phyloP scores from a whole-genome alignment of 2,113 vertebrate genomes.

The Corythaixoides concolor region DNA sequence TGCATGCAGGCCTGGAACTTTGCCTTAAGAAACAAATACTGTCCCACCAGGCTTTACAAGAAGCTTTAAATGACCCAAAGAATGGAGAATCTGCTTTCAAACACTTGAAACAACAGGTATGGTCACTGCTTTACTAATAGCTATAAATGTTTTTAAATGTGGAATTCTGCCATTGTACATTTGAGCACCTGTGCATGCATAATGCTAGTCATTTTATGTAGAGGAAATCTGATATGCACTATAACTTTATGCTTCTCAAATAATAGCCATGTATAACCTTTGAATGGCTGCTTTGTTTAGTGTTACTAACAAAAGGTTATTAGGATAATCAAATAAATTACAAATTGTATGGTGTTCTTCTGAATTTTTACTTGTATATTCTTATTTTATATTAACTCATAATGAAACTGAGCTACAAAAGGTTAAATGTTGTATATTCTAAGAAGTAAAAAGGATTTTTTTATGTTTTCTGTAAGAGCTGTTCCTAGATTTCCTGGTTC shows the following conservation, averaged over 20 bases:
- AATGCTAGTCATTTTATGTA: not conserved
- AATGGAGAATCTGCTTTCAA: constrained; percentile 92
- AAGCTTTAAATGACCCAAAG: constrained; percentile 86
- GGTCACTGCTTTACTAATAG: not conserved
- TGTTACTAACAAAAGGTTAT: not conserved
- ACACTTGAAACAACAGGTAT: constrained; percentile 95
- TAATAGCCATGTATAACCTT: not conserved
- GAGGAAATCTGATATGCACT: not conserved
- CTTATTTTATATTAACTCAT: not conserved
- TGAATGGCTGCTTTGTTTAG: not conserved
- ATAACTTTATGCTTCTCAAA: not conserved
- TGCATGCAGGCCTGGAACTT: constrained; percentile 74
- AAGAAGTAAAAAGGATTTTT: not conserved
- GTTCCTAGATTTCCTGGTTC: not conserved
- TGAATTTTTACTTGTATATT: not conserved
- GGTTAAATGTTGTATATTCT: not conserved
- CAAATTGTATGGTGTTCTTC: not conserved
- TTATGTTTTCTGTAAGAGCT: not conserved
- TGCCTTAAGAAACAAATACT: constrained; percentile 75
- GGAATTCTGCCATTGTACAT: not conserved
- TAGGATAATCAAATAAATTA: not conserved
- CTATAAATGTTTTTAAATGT: not conserved
- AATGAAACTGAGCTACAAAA: not conserved
- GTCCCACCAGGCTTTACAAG: constrained; percentile 82
- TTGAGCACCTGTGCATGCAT: rapidly evolving